Evolutionary conservation across 2,113 vertebrate genomes (phyloP).

Genomic region (Zosterops borbonicus): DNA sequence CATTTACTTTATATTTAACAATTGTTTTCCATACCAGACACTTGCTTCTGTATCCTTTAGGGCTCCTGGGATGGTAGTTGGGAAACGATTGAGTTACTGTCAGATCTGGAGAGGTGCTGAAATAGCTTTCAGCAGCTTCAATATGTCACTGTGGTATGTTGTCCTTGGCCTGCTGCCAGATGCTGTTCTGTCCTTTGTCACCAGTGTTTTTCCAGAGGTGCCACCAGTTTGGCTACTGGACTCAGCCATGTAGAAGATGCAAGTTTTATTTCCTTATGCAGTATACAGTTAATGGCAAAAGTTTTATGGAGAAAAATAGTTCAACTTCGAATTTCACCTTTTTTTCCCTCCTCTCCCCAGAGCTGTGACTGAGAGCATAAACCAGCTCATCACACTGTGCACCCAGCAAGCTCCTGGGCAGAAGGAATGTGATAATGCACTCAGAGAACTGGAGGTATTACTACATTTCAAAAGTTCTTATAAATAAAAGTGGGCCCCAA

Average conservation of each 20-base stretch:
- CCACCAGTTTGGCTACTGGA: background rate
- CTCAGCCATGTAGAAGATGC: background rate
- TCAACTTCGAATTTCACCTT: background rate
- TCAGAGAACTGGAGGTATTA: constrained; percentile 93
- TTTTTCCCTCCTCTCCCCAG: constrained; percentile 66
- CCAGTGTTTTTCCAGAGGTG: background rate
- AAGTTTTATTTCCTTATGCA: background rate
- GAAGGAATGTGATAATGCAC: constrained; percentile 97
- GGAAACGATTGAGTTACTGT: background rate
- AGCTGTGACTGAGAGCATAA: constrained; percentile 99
- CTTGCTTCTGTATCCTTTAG: background rate
- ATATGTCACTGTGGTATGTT: background rate
- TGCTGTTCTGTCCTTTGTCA: background rate
- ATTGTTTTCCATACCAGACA: background rate
- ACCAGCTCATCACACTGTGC: constrained; percentile 96
- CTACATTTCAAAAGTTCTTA: background rate
- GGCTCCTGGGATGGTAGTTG: background rate
- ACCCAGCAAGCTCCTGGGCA: constrained; percentile 98
- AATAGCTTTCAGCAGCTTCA: background rate
- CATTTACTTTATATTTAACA: background rate
- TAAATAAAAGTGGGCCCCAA: background rate
- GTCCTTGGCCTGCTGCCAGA: background rate
- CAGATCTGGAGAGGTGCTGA: background rate
- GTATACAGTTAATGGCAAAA: background rate
- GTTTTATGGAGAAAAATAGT: background rate